These are phyloP conservation scores for Zonitis immaculata DNA, from an alignment of 2,888 invertebrate species.

Conservation along the genomic window DNA sequence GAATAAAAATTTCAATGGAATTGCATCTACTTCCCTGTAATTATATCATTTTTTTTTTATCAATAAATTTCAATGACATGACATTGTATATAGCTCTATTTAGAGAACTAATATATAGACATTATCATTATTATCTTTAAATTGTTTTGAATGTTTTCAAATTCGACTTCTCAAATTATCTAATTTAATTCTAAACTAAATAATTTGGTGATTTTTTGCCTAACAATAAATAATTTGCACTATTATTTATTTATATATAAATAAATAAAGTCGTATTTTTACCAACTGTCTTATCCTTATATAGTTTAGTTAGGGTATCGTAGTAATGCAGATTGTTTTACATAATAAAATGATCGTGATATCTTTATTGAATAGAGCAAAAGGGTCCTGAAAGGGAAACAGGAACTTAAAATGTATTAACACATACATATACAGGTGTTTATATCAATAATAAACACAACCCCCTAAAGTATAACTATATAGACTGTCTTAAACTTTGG, in stretches of 20 bases:
- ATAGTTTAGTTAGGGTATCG: not conserved
- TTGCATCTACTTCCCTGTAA: not conserved
- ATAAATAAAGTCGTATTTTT: not conserved
- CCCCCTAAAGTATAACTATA: slow-evolving; percentile 16
- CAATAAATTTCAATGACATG: slow-evolving; percentile 17
- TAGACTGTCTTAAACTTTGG: slow-evolving; percentile 20
- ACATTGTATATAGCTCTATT: slow-evolving; percentile 15
- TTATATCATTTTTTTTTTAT: not conserved
- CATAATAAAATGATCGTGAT: slow-evolving; percentile 16
- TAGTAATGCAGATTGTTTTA: slow-evolving; percentile 10
- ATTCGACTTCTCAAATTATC: slow-evolving; percentile 13
- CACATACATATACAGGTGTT: slow-evolving; percentile 13
- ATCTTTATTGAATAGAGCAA: slow-evolving; percentile 16
- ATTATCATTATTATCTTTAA: slow-evolving; percentile 17
- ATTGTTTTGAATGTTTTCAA: slow-evolving; percentile 20
- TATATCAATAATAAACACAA: not conserved
- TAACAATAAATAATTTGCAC: not conserved
- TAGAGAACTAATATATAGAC: slow-evolving; percentile 8
- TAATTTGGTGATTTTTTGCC: slow-evolving; percentile 1
- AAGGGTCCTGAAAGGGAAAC: slow-evolving; percentile 14
- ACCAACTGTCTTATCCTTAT: slow-evolving; percentile 18
- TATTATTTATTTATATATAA: no score
- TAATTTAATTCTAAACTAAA: slow-evolving; percentile 13
- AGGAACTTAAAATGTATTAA: slow-evolving; percentile 21
- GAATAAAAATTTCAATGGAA: not conserved